A percentile compares a stretch with the other conserved stretches of the same genome.
phyloP scores from a whole-genome alignment of 2,888 invertebrate species.

The Byasa hedistus region DNA sequence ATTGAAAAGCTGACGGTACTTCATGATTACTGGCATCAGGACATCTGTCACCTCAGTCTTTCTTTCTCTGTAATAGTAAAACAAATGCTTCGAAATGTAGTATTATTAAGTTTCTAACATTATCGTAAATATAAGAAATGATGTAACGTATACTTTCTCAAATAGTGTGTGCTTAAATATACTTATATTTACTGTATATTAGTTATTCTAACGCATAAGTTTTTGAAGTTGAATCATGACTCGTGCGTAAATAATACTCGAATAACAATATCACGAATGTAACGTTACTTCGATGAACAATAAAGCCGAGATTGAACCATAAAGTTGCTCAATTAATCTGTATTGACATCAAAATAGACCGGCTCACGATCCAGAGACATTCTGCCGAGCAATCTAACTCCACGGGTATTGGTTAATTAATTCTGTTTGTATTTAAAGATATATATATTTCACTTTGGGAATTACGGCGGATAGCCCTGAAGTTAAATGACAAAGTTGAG shows the following conservation, averaged over 20 bases:
- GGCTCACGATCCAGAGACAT: constrained; percentile 18
- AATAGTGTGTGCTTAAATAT: too few species aligned
- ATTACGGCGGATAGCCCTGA: constrained; percentile 1
- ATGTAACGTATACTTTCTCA: too few species aligned
- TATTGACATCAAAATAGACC: constrained; percentile 24
- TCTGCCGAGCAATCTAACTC: constrained; percentile 14
- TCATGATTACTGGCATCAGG: too few species aligned
- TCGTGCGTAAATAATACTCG: background rate
- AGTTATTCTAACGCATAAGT: too few species aligned
- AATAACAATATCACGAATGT: background rate
- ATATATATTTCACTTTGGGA: constrained; percentile 15
- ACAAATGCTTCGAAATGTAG: too few species aligned
- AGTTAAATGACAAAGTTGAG: background rate
- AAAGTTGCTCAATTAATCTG: constrained; percentile 28
- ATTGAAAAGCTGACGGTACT: too few species aligned
- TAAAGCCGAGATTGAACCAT: constrained; percentile 23
- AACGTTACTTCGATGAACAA: constrained; percentile 15
- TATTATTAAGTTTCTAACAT: too few species aligned
- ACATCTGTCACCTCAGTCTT: too few species aligned
- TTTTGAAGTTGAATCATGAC: too few species aligned
- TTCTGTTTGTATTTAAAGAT: constrained; percentile 24
- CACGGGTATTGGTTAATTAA: constrained; percentile 17
- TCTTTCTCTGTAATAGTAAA: too few species aligned
- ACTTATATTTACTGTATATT: too few species aligned
- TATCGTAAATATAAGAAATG: too few species aligned